Evolutionary conservation across 2,888 invertebrate species (phyloP).

Genomic region (Acronicta psi): DNA sequence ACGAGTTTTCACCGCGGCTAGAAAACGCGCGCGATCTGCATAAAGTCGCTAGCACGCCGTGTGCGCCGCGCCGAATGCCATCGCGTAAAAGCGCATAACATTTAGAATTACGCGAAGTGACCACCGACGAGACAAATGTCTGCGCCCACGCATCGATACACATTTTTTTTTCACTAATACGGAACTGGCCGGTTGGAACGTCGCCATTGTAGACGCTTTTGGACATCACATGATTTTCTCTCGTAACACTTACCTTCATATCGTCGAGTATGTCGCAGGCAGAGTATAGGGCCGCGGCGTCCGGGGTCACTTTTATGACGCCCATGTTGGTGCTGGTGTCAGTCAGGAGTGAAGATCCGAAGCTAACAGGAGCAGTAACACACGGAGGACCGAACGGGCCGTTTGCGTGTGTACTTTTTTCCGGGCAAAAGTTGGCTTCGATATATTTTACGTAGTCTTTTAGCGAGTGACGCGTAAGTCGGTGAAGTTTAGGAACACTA

Average conservation of each 20-base stretch:
- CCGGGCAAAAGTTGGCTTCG: constrained; percentile 64
- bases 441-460: constrained; percentile 60
- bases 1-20: constrained; percentile 70
- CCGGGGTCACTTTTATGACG: constrained; percentile 84
- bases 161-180: constrained; percentile 69
- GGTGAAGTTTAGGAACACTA: constrained; percentile 75
- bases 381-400: constrained; percentile 78
- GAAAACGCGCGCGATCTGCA: constrained; percentile 61
- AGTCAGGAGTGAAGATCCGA: constrained; percentile 32
- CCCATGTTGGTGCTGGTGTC: constrained; percentile 71
- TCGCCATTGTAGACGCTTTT: constrained; percentile 59
- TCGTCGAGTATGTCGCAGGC: constrained; percentile 86
- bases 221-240: constrained; percentile 68
- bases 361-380: constrained; percentile 59
- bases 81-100: constrained; percentile 71
- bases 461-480: constrained; percentile 77
- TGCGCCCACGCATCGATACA: constrained; percentile 71
- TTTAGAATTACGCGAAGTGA: constrained; percentile 64
- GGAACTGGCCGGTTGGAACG: constrained; percentile 67
- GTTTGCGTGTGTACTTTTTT: constrained; percentile 73
- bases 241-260: constrained; percentile 79
- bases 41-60: constrained; percentile 47
- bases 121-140: constrained; percentile 42
- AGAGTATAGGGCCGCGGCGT: constrained; percentile 82
- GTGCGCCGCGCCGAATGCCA: constrained; percentile 59